Evolutionary conservation across 2,797 vertebrate species (phyloP), one percentile per base, ranked within the genome.

Genomic region (Ceyx erithaca): DNA sequence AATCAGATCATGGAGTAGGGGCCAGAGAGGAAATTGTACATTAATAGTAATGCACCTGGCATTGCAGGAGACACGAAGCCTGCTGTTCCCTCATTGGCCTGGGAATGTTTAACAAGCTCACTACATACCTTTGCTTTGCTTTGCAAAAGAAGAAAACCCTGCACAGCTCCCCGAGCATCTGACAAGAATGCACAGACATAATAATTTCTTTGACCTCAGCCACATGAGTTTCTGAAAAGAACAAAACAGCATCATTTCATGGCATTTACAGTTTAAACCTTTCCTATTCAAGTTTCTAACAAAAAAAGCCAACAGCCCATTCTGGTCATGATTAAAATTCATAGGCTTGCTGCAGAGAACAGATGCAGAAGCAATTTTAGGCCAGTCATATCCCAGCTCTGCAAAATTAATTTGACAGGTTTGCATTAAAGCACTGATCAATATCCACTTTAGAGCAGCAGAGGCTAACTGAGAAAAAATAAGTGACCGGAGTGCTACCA

Each of bases 331-430:
- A 98, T 99, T 99, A 99, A 99, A 99, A 99, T 99, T 98, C 98
- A 99, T 98, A 98, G 98, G 98, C 98, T 98, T 97, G 97, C 97
- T 97, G 98, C 97, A 96, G 97, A 98, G 97, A 98, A 98, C 97
- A 98, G 98, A 98, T 98, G 98, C 98, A 98, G 98, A 99, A 98
- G 98, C 98, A 99, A 99, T 99, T 99, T 99, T 97, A 97, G 98
- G 97, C 97, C 98, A 99, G 99, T 99, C 99, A 99, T 98, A 98
- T 98, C 98, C 98, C 98, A 98, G 98, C 98, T 98, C 98, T 98
- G 98, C 98, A 99, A 99, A 99, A 99, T 99, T 99, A 99, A 99
- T 99, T 99, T 99, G 99, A 99, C 99, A 99, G 99, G 98, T 99
- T 99, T 99, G 99, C 99, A 99, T 99, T 99, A 99, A 99, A 98